Evolutionary conservation across 2,888 invertebrate species (phyloP), one percentile per base, ranked within the genome.

Genomic region (Pomacea canaliculata): DNA sequence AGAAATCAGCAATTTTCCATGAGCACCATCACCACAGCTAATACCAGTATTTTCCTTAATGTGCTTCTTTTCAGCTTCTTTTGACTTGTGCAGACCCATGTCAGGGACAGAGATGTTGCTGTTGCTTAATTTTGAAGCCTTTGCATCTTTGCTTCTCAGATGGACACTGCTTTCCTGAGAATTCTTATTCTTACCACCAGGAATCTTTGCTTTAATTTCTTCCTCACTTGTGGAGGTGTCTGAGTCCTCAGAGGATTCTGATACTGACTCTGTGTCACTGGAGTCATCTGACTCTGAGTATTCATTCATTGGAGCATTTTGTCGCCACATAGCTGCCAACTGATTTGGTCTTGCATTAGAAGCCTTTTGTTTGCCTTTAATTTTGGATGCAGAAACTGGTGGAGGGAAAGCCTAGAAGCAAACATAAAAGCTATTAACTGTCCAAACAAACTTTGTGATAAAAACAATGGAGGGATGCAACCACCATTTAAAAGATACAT

Each of bases 241-340:
- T 48, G 79, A 73, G 23, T 80, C 78, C 13, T 80, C 78, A 19
- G 77, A 73, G 56, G 78, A 71, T 7, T 63, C 68, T 16, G 73
- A n/a, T 13, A 76, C 76, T 19, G 80, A 80, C 12, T 73, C 78
- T 19, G 79, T 72, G 18, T 77, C 79, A 59, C 77, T 78, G 71
- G 82, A 79, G n/a, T 77, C 79, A 68, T 67, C 71, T 18, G 78
- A 76, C 68, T 79, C 79, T 37, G 77, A 74, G 60, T 71, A 80
- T 49, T 79, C 37, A 66, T 82, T 76, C 49, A 68, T 23, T n/a
- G 73, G 71, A 13, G 82, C 80, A 67, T 79, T 79, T 48, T 78
- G 80, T 16, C 78, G 37, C 82, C 82, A 82, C 76, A 82, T 80
- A 23, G 76, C 77, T 23, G 80, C 77, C 37, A 80, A 65, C 23